A percentile compares a stretch with the other conserved stretches of the same genome.
These are phyloP conservation scores for Archegozetes longisetosus DNA, from an alignment of 1,140 invertebrate genomes.

Conservation along the genomic window DNA sequence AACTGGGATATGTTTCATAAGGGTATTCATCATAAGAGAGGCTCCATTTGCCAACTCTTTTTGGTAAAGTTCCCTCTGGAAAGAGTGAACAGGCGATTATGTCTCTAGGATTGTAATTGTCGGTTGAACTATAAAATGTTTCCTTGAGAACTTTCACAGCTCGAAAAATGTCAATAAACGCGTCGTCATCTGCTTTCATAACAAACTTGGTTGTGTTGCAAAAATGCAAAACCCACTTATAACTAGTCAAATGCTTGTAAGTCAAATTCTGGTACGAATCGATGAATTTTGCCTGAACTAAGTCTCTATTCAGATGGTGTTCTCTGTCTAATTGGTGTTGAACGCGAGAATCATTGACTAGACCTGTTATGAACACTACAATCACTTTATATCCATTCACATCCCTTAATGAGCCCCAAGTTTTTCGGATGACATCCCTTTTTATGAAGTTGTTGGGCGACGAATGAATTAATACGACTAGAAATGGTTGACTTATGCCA, in stretches of 20 bases:
- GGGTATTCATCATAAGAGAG: slow-evolving; percentile 17
- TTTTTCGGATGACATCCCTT: slow-evolving; percentile 27
- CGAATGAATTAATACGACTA: slow-evolving; percentile 28
- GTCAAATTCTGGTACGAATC: slow-evolving; percentile 69
- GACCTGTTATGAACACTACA: slow-evolving; percentile 27
- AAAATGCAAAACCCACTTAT: slow-evolving; percentile 50
- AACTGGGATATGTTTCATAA: slow-evolving; percentile 17
- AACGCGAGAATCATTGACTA: background rate
- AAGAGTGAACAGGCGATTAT: slow-evolving; percentile 17
- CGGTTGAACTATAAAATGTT: slow-evolving; percentile 6
- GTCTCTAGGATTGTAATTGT: slow-evolving; percentile 4
- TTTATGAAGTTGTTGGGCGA: slow-evolving; percentile 29
- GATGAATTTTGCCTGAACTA: slow-evolving; percentile 43
- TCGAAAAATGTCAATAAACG: slow-evolving; percentile 52
- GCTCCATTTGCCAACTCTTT: slow-evolving; percentile 18
- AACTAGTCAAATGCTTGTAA: slow-evolving; percentile 69
- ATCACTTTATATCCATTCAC: slow-evolving; percentile 19
- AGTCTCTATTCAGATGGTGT: slow-evolving; percentile 24
- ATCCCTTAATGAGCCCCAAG: slow-evolving; percentile 23
- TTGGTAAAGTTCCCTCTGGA: slow-evolving; percentile 15
- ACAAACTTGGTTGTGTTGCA: slow-evolving; percentile 49
- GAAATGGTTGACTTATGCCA: background rate
- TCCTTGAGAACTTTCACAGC: slow-evolving; percentile 29
- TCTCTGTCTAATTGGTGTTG: slow-evolving; percentile 22
- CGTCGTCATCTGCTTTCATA: slow-evolving; percentile 77